These are phyloP conservation scores for Neoscelio sp. DNA, from an alignment of 2,888 invertebrate species.

Conservation along the genomic window DNA sequence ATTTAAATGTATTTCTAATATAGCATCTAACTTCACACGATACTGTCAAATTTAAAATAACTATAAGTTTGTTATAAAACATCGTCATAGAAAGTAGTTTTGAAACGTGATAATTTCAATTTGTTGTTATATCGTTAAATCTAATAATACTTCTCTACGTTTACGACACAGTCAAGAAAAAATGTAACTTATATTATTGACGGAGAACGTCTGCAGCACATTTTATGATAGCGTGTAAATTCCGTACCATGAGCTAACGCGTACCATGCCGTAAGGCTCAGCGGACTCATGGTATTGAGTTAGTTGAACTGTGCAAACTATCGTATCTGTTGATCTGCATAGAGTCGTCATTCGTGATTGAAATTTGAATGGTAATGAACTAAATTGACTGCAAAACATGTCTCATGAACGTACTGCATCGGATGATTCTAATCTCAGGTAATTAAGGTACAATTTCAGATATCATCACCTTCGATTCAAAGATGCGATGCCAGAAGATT, in stretches of 20 bases:
- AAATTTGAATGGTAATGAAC: constrained; percentile 40
- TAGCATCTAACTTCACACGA: no score
- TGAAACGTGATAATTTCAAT: neutral
- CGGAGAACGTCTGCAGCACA: constrained; percentile 9
- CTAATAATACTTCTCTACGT: constrained; percentile 18
- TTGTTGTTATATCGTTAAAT: neutral
- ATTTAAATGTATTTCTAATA: neutral
- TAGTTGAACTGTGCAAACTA: constrained; percentile 14
- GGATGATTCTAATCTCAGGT: constrained; percentile 1
- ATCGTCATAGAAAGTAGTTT: no score
- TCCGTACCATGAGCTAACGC: constrained; percentile 44
- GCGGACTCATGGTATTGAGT: constrained; percentile 25
- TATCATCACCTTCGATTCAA: neutral
- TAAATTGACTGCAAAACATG: constrained; percentile 30
- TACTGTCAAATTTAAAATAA: no score
- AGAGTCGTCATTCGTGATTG: constrained; percentile 27
- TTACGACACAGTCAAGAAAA: constrained; percentile 15
- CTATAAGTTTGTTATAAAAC: no score
- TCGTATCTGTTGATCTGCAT: constrained; percentile 18
- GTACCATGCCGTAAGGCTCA: constrained; percentile 21
- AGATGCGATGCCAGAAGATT: neutral
- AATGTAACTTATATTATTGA: constrained; percentile 32
- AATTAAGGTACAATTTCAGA: constrained; percentile 9
- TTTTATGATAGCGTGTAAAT: constrained; percentile 57
- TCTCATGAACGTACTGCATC: neutral